Conservation (phyloP, 2,113 vertebrate species). For the Cyprinodon brontotheroides region DNA sequence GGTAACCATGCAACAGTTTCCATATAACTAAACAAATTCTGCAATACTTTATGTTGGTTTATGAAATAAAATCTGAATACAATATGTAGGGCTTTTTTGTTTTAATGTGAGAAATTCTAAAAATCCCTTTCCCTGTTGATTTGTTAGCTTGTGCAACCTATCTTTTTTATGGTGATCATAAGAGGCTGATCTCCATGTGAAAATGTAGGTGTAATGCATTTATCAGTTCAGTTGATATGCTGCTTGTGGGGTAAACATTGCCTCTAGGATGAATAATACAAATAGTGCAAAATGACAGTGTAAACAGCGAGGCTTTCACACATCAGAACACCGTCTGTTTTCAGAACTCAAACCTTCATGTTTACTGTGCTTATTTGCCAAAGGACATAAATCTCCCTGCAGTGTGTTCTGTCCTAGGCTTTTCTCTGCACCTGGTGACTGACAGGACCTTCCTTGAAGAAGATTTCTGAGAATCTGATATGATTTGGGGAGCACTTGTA, state of each 20-base stretch:
- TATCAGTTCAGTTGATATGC: conserved; percentile 1
- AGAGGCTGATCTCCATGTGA: background rate
- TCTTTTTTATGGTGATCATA: background rate
- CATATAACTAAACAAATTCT: background rate
- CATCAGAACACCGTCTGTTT: background rate
- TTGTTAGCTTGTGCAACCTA: background rate
- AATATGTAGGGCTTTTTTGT: background rate
- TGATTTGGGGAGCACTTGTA: background rate
- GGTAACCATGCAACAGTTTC: too few species aligned
- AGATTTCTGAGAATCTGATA: background rate
- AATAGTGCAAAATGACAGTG: conserved; percentile 4
- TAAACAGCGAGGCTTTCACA: background rate
- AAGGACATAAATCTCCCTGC: background rate
- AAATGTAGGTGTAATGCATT: background rate
- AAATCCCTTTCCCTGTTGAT: background rate
- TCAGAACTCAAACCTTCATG: background rate
- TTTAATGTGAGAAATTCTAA: too few species aligned
- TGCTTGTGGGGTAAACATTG: background rate
- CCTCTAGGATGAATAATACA: conserved; percentile 2
- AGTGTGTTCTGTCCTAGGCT: background rate
- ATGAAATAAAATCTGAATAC: background rate
- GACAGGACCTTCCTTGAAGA: background rate
- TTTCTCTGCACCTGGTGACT: background rate
- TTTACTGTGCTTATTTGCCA: background rate
- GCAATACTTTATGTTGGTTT: background rate